phyloP scores from a whole-genome alignment of 2,797 vertebrate species.

The Silurus lanzhouensis region DNA sequence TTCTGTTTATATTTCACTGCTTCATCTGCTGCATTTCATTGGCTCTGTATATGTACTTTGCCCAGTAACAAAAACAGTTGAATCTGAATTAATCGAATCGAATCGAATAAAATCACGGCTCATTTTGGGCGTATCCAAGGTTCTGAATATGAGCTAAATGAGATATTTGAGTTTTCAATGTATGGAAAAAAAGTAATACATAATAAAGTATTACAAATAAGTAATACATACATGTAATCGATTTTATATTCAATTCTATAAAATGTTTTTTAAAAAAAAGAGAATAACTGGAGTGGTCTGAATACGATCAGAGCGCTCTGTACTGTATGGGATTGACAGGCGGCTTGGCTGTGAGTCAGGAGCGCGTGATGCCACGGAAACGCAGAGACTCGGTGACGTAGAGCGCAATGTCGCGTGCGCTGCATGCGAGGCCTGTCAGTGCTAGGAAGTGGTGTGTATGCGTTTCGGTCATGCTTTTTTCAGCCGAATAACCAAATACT shows the following conservation, averaged over 20 bases:
- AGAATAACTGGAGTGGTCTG: not conserved
- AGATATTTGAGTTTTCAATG: not conserved
- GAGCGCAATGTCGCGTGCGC: slow-evolving; percentile 74
- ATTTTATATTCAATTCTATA: not conserved
- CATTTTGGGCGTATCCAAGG: not conserved
- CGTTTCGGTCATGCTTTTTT: slow-evolving; percentile 76
- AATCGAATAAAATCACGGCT: not conserved
- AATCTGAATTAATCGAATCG: no score
- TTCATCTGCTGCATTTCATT: no score
- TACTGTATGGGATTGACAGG: not conserved
- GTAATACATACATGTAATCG: not conserved
- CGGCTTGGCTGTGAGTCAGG: slow-evolving; percentile 28
- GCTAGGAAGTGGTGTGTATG: slow-evolving; percentile 65
- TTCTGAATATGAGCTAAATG: not conserved
- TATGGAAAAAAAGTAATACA: not conserved
- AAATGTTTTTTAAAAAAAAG: no score
- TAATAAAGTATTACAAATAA: not conserved
- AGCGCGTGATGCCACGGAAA: slow-evolving; percentile 68
- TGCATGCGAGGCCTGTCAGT: slow-evolving; percentile 73
- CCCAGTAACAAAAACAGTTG: no score
- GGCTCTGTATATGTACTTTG: no score
- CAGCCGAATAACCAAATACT: slow-evolving; percentile 63
- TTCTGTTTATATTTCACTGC: no score
- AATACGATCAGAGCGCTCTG: not conserved
- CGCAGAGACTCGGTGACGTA: slow-evolving; percentile 66